A percentile compares a stretch with the other conserved stretches of the same genome.
Evolutionary conservation across 2,888 invertebrate species (phyloP).

Genomic region (Melitaea athalia): DNA sequence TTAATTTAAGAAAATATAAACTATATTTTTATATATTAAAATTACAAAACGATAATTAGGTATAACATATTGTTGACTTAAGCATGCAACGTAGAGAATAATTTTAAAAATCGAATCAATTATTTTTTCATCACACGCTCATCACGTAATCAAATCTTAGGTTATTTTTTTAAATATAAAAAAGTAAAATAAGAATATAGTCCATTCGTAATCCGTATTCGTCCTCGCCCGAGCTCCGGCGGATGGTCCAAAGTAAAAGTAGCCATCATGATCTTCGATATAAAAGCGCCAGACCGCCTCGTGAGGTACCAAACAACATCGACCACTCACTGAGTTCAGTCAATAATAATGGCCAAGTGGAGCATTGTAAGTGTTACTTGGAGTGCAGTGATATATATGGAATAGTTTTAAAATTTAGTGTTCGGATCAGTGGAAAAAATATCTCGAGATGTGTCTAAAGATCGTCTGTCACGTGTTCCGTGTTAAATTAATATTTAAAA

Average conservation of each 20-base stretch:
- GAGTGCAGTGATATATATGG: constrained; percentile 67
- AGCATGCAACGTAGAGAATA: background rate
- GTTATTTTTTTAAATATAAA: constrained; percentile 2
- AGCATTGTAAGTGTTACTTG: constrained; percentile 71
- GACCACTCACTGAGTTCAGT: constrained; percentile 55
- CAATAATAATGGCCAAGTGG: constrained; percentile 72
- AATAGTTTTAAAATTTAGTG: constrained; percentile 24
- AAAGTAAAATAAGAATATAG: constrained; percentile 51
- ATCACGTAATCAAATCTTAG: constrained; percentile 22
- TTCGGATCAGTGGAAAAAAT: constrained; percentile 12
- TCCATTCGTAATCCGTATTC: constrained; percentile 64
- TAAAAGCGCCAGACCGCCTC: constrained; percentile 62
- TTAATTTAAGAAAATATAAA: too few species aligned
- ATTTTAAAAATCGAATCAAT: constrained; percentile 10
- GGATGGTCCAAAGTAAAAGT: constrained; percentile 76
- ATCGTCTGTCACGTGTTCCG: background rate
- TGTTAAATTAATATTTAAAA: background rate
- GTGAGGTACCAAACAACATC: constrained; percentile 66
- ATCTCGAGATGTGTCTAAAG: background rate
- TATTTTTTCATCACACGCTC: constrained; percentile 12
- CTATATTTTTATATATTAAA: too few species aligned
- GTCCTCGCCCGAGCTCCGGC: constrained; percentile 60
- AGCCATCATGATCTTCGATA: constrained; percentile 66
- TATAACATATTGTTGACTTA: too few species aligned
- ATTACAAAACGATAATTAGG: too few species aligned